Base-by-base conservation (phyloP, 2,888 invertebrate species). In the Erannis defoliaria region DNA sequence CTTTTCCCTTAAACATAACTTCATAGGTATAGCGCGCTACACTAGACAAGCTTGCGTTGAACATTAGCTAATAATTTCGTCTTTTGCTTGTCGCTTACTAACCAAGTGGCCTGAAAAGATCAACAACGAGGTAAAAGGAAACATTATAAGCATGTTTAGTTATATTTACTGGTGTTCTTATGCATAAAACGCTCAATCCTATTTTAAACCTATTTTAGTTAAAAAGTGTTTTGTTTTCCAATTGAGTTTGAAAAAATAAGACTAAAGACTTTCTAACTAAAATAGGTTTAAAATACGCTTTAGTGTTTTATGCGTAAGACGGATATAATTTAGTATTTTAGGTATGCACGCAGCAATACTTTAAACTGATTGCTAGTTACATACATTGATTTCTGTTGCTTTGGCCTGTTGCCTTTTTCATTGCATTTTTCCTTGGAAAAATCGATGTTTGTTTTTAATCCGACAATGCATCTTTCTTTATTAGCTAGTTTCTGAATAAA, bases 61-160 rank as follows among this genome's bases (percentile, higher is more conserved):
- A 73, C 60, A 68, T 77, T 76, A 75, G 82, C 82, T 89, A 86
- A 89, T 74, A 43, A 73, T 73, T 73, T 78, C 33, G 73, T 84
- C 78, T 87, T 90, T 78, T 89, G 90, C 89, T 89, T 92, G 76
- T 86, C 80, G 90, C 90, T 91, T 90, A 73, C 76, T 81, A 88
- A 92, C 75, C 82, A 89, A 93, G 93, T 82, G 93, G 91, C 82
- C 90, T 93, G 88, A 92, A 91, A 89, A 80, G 91, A 77, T 89
- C 90, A 60, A 86, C 87, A 66, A 81, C 89, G 82, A 93, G 93
- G 93, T 93, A 93, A 90, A 76, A 70, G 56, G 55, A 68, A 66
- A 63, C 66, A 50, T 66, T 76, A 64, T 76, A 72, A 73, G 79
- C 78, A 79, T 78, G 75, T 64, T 54, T 56, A 31, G 23, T 40